Conservation (phyloP, 2,888 invertebrate species). For the Selenia dentaria region DNA sequence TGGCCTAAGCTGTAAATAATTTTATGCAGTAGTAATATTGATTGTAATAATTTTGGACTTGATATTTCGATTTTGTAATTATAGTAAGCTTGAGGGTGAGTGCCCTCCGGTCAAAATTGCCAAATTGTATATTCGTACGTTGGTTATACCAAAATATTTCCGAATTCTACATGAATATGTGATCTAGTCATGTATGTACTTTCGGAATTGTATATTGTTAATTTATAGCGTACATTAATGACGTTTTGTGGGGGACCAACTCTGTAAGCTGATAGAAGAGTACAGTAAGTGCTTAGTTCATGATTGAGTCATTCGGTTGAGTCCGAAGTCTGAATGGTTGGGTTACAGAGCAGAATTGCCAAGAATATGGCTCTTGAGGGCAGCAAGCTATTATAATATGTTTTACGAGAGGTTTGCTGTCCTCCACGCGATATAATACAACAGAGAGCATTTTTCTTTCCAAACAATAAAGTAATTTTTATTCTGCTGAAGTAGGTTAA, state of each 20-base stretch:
- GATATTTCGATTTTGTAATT: slow-evolving; percentile 45
- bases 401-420: slow-evolving; percentile 77
- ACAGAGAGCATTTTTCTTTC: slow-evolving; percentile 68
- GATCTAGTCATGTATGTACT: slow-evolving; percentile 84
- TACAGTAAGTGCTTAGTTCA: slow-evolving; percentile 52
- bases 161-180: slow-evolving; percentile 84
- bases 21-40: slow-evolving; percentile 57
- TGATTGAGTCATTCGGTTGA: slow-evolving; percentile 41
- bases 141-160: slow-evolving; percentile 81
- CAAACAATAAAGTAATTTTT: slow-evolving; percentile 47
- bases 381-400: slow-evolving; percentile 79
- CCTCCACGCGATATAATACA: slow-evolving; percentile 71
- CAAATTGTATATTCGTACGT: slow-evolving; percentile 78
- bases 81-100: slow-evolving; percentile 50
- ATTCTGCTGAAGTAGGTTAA: slow-evolving; percentile 65
- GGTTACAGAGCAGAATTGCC: slow-evolving; percentile 53
- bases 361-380: slow-evolving; percentile 68
- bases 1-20: slow-evolving; percentile 77
- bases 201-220: slow-evolving; percentile 81
- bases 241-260: slow-evolving; percentile 79
- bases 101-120: slow-evolving; percentile 62
- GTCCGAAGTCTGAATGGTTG: slow-evolving; percentile 40
- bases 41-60: slow-evolving; percentile 55
- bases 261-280: slow-evolving; percentile 68
- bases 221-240: slow-evolving; percentile 76